Evolutionary conservation across 2,888 invertebrate genomes (phyloP).

Genomic region (Troides helena): DNA sequence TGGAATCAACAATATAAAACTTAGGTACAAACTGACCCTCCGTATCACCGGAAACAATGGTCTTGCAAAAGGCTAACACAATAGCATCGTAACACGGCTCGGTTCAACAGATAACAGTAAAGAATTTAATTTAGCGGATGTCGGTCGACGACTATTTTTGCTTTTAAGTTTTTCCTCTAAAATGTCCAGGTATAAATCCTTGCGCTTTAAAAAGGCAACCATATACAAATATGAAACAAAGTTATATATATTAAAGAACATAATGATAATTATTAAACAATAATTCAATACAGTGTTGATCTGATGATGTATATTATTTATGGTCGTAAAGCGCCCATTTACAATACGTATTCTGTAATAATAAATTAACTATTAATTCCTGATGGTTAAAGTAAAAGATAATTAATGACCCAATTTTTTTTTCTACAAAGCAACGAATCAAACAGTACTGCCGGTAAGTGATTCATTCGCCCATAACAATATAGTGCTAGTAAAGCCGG

Average conservation of each 20-base stretch:
- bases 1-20: conserved; percentile 6
- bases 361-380: too few relatives aligned
- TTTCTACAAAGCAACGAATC: too few relatives aligned
- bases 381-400: too few relatives aligned
- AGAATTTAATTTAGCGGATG: background rate
- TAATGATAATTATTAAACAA: too few relatives aligned
- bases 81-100: conserved; percentile 7
- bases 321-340: too few relatives aligned
- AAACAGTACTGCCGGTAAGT: too few relatives aligned
- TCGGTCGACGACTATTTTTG: background rate
- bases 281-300: too few relatives aligned
- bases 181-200: background rate
- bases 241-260: background rate
- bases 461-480: too few relatives aligned
- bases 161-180: background rate
- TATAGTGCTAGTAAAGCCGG: too few relatives aligned
- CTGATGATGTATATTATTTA: too few relatives aligned
- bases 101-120: conserved; percentile 12
- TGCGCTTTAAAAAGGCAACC: background rate
- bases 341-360: too few relatives aligned
- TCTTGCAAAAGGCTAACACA: conserved; percentile 24
- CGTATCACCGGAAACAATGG: conserved; percentile 26
- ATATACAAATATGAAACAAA: background rate
- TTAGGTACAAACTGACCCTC: conserved; percentile 21
- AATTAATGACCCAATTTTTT: too few relatives aligned